Percentiles rank a stretch among this genome's conserved stretches.
These are phyloP conservation scores for Pelochelys cantorii DNA, from an alignment of 2,797 vertebrate genomes.

Conservation along the genomic window DNA sequence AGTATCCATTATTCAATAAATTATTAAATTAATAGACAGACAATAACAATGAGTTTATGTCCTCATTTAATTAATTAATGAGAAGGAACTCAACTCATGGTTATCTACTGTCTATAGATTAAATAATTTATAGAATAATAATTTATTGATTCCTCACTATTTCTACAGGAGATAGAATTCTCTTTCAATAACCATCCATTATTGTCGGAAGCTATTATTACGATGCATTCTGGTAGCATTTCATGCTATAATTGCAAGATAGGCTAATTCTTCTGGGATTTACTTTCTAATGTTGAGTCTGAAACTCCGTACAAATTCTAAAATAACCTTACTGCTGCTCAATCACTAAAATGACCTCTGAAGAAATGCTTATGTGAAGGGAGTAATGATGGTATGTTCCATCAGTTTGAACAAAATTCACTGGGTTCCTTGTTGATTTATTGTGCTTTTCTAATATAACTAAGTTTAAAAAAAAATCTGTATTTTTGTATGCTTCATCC, in stretches of 20 bases:
- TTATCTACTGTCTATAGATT: slow-evolving; percentile 69
- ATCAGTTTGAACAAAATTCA: slow-evolving; percentile 45
- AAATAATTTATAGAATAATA: slow-evolving; percentile 76
- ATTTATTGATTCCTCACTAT: slow-evolving; percentile 68
- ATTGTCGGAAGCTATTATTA: slow-evolving; percentile 57
- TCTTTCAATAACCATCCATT: slow-evolving; percentile 64
- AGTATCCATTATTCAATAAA: slow-evolving; percentile 73
- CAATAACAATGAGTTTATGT: slow-evolving; percentile 45
- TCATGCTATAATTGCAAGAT: slow-evolving; percentile 39
- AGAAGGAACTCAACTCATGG: slow-evolving; percentile 60
- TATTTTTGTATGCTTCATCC: not conserved
- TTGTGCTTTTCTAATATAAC: slow-evolving; percentile 61
- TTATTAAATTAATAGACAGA: slow-evolving; percentile 75
- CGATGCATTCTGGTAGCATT: not conserved
- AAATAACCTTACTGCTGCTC: slow-evolving; percentile 24
- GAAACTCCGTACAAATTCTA: not conserved
- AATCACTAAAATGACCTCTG: slow-evolving; percentile 31
- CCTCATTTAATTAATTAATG: slow-evolving; percentile 75
- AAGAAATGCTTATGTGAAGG: slow-evolving; percentile 53
- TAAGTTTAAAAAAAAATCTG: not conserved
- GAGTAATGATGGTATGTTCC: slow-evolving; percentile 31
- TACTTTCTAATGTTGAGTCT: not conserved
- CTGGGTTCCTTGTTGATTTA: slow-evolving; percentile 54
- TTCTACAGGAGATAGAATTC: slow-evolving; percentile 69
- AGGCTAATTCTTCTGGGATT: slow-evolving; percentile 14